These are phyloP conservation scores for Eristalis intricaria DNA, from an alignment of 2,888 invertebrate genomes.

Conservation along the genomic window DNA sequence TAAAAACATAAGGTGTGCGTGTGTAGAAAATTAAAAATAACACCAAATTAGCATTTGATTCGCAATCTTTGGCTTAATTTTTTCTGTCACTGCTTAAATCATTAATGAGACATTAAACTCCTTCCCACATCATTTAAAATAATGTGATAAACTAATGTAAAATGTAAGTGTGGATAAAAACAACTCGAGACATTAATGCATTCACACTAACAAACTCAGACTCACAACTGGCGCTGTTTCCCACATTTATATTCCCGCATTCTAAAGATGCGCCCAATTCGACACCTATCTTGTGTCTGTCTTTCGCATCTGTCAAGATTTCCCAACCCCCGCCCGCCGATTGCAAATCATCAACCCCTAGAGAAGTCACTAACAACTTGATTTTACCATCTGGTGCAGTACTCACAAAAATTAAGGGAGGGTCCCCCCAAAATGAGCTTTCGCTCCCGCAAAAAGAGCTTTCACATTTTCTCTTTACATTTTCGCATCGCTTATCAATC, in stretches of 20 bases:
- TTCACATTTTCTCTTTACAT: constrained; percentile 7
- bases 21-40: no score
- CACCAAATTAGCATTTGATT: no score
- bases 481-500: background rate
- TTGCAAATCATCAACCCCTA: constrained; percentile 25
- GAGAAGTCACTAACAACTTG: constrained; percentile 55
- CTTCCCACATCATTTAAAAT: no score
- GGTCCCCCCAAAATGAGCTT: constrained; percentile 19
- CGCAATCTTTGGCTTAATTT: no score
- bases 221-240: background rate
- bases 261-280: constrained; percentile 19
- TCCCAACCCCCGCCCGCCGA: background rate
- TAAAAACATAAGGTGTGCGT: no score
- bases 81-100: no score
- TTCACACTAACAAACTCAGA: background rate
- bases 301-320: constrained; percentile 18
- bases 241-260: constrained; percentile 50
- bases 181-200: background rate
- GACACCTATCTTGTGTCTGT: constrained; percentile 20
- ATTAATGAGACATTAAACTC: no score
- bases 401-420: constrained; percentile 21
- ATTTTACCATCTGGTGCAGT: constrained; percentile 9
- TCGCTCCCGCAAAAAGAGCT: constrained; percentile 16
- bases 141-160: no score
- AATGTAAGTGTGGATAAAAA: background rate